Conservation (phyloP, 2,888 invertebrate species). For the Lamellibrachia satsuma region DNA sequence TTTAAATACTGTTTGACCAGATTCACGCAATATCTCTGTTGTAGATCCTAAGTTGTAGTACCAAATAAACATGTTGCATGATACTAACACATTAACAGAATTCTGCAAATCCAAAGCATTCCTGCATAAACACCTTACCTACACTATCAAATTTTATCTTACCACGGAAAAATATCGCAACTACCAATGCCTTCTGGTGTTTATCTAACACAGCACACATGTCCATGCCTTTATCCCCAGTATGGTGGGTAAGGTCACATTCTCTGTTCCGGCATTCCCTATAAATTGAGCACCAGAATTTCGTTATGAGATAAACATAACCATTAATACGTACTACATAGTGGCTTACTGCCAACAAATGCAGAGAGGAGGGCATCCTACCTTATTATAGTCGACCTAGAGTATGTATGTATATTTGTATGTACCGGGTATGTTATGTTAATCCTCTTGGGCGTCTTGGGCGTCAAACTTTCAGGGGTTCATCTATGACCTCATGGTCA, state of each 20-base stretch:
- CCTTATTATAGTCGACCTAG: no score
- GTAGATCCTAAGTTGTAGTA: not conserved
- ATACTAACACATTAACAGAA: not conserved
- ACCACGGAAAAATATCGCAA: not conserved
- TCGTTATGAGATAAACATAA: not conserved
- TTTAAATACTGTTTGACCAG: not conserved
- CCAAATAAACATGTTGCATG: not conserved
- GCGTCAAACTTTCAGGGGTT: no score
- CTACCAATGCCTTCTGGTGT: not conserved
- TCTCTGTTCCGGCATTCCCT: not conserved
- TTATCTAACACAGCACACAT: not conserved
- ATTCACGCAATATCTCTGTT: not conserved
- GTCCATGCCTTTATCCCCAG: no score
- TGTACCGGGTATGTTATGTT: no score
- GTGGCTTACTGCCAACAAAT: not conserved
- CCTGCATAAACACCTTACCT: not conserved
- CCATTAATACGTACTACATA: not conserved
- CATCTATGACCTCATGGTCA: no score
- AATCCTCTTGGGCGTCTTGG: no score
- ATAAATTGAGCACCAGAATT: not conserved
- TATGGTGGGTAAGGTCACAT: not conserved
- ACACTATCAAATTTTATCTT: not conserved
- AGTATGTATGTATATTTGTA: no score
- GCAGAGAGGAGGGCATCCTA: not conserved
- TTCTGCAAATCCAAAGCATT: not conserved